A percentile compares a stretch with the other conserved stretches of the same genome.
These are phyloP conservation scores for Anseranas semipalmata DNA, from an alignment of 2,113 vertebrate genomes.

Conservation along the genomic window DNA sequence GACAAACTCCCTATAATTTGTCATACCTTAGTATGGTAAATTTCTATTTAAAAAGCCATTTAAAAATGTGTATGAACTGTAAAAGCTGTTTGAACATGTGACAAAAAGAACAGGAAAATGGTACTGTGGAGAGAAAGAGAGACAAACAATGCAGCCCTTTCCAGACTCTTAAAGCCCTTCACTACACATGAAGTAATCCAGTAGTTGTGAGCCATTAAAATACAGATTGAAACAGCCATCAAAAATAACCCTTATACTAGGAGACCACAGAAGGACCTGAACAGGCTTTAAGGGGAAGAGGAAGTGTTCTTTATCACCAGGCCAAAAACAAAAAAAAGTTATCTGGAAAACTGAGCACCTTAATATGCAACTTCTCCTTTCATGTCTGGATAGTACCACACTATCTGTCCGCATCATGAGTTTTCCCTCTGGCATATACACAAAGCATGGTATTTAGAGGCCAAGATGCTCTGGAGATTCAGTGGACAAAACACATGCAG, in stretches of 20 bases:
- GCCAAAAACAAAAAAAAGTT: not conserved
- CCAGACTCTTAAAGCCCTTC: not conserved
- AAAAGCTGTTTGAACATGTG: not conserved
- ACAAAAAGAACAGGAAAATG: not conserved
- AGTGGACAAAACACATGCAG: not conserved
- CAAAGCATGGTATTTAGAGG: not conserved
- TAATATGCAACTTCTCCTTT: not conserved
- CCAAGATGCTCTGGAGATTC: not conserved
- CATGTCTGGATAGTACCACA: not conserved
- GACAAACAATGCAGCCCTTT: not conserved
- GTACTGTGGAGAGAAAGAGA: not conserved
- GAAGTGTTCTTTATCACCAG: not conserved
- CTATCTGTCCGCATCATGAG: accelerated
- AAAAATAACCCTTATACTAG: not conserved
- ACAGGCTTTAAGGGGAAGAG: not conserved
- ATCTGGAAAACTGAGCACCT: not conserved
- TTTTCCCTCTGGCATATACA: not conserved
- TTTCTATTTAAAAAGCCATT: not conserved
- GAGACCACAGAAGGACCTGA: not conserved
- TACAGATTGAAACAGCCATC: not conserved
- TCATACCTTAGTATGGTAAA: not conserved
- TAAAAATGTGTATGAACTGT: not conserved
- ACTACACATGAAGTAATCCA: not conserved
- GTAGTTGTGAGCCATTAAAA: not conserved
- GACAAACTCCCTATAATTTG: not conserved